Evolutionary conservation across 1,140 invertebrate species (phyloP).

Genomic region (Oscheius sp.): DNA sequence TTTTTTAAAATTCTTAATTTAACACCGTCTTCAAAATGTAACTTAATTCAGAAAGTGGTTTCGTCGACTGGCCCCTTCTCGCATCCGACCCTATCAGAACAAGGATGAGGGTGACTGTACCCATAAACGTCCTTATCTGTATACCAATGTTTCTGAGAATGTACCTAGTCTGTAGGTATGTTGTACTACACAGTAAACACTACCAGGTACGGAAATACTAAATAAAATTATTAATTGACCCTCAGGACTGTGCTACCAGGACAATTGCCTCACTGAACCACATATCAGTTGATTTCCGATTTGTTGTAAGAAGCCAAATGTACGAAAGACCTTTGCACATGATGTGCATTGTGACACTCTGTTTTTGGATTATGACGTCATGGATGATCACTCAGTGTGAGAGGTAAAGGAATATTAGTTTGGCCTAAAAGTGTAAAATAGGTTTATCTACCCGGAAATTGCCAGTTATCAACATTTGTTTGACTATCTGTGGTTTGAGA

Average conservation of each 20-base stretch:
- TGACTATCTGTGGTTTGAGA: constrained; percentile 56
- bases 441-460: constrained; percentile 36
- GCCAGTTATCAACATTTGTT: constrained; percentile 47
- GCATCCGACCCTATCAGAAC: background rate
- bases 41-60: constrained; percentile 31
- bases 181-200: constrained; percentile 96
- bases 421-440: constrained; percentile 15
- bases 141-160: constrained; percentile 98
- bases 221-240: background rate
- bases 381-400: constrained; percentile 98
- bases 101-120: constrained; percentile 32
- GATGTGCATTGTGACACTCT: constrained; percentile 91
- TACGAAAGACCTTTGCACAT: constrained; percentile 98
- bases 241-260: constrained; percentile 77
- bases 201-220: constrained; percentile 69
- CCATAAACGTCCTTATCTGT: constrained; percentile 82
- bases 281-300: constrained; percentile 98
- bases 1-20: background rate
- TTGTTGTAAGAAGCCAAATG: constrained; percentile 98
- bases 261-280: constrained; percentile 89
- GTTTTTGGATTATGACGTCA: constrained; percentile 95
- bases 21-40: too few species aligned
- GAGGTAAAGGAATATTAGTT: constrained; percentile 71
- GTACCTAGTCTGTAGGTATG: constrained; percentile 96
- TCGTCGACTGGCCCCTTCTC: constrained; percentile 42